Evolutionary conservation across 2,797 vertebrate genomes (phyloP), one percentile per base, ranked within the genome.

Genomic region (Rhynchotus rufescens): DNA sequence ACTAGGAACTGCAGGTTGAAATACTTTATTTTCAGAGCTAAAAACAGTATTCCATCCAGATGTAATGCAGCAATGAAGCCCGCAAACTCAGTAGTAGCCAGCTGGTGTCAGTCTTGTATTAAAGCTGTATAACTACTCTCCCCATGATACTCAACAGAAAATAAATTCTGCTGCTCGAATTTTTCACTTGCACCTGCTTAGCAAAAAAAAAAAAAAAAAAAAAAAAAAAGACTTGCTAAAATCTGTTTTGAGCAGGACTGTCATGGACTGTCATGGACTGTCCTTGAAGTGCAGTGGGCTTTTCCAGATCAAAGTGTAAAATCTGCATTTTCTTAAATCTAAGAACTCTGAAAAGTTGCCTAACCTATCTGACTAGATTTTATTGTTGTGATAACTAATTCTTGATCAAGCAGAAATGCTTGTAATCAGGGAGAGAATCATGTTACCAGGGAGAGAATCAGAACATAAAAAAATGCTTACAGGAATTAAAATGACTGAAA

Each of bases 71-170:
- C 30, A 64, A 2, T n/a, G 32, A 69, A 25, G 21, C 38, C 51
- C 90, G 95, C 75, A 86, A 79, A 32, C 16, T 85, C 73, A 40
- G 16, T 12, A 40, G 22, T 19, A 88, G 56, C 92, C 96, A 95
- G 91, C n/a, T 59, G 96, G 92, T 94, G 96, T 96, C 96, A 96
- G 92, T 72, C 91, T 96, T 94, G 96, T 40, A 91, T 36, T 56
- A 54, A 67, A 25, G 38, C 71, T 61, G 86, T 69, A 12, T 30
- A 62, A 19, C 67, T 49, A 40, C 10, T 60, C 9, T 65, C 12
- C 26, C 32, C 15, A 36, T n/a, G 5, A 5, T 45, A 25, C 47
- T 91, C 66, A 65, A 23, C 5, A 64, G 17, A 52, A 4, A 71
- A 85, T 38, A 67, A 77, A 94, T 85, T 80, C 36, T 80, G 36